Conservation (phyloP, 1,140 invertebrate species). For the Cephus cinctus region DNA sequence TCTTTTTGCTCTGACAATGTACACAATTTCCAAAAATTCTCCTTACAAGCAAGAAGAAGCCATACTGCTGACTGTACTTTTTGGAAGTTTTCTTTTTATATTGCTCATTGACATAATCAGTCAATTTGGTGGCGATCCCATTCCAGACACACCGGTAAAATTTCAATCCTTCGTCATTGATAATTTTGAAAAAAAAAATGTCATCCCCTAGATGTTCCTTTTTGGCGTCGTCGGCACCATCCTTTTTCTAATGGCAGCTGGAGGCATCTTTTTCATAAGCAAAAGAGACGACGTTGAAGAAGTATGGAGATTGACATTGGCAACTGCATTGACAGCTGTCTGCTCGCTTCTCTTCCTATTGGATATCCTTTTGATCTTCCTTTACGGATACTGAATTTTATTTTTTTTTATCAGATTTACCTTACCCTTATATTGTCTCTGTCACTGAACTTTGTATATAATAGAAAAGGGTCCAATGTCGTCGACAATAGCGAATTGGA, state of each 20-base stretch:
- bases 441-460: not conserved
- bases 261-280: conserved; percentile 17
- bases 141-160: conserved; percentile 37
- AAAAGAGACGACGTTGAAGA: conserved; percentile 14
- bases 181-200: conserved; percentile 4
- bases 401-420: not conserved
- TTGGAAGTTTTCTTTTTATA: conserved; percentile 27
- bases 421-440: not conserved
- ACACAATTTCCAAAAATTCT: conserved; percentile 19
- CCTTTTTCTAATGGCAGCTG: conserved; percentile 22
- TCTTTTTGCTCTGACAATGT: conserved; percentile 20
- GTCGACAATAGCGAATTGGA: too few species aligned
- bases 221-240: conserved; percentile 29
- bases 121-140: conserved; percentile 36
- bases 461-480: too few species aligned
- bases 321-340: conserved; percentile 15
- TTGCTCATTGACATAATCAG: conserved; percentile 34
- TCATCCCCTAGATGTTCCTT: conserved; percentile 33
- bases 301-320: conserved; percentile 15
- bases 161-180: conserved; percentile 1
- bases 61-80: conserved; percentile 22
- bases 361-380: conserved; percentile 32
- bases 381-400: conserved; percentile 33
- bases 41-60: conserved; percentile 20
- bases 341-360: conserved; percentile 29